phyloP scores from a whole-genome alignment of 2,797 vertebrate species.

The Choloepus didactylus region DNA sequence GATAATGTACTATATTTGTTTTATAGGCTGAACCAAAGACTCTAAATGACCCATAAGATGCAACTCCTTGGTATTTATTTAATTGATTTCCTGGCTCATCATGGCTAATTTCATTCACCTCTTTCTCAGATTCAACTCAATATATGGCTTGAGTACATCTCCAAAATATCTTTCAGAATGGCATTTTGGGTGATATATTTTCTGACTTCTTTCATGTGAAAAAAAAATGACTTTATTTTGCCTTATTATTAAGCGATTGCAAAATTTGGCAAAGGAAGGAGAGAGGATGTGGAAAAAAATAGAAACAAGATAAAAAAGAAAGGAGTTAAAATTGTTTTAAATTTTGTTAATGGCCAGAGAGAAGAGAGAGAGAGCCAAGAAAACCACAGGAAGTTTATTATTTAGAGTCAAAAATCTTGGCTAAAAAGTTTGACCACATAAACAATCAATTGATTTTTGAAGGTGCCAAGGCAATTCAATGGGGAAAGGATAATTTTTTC shows the following conservation, averaged over 20 bases:
- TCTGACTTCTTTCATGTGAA: not conserved
- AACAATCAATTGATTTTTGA: not conserved
- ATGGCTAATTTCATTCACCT: not conserved
- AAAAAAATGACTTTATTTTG: not conserved
- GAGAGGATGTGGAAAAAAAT: not conserved
- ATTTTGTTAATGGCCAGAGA: not conserved
- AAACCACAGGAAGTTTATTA: not conserved
- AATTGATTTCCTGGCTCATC: not conserved
- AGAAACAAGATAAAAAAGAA: not conserved
- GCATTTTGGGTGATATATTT: not conserved
- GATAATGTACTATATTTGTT: not conserved
- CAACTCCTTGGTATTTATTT: not conserved
- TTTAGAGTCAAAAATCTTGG: not conserved
- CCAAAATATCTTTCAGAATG: not conserved
- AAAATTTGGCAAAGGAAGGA: not conserved
- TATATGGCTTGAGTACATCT: not conserved
- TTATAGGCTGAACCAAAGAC: not conserved
- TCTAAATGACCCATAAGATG: not conserved
- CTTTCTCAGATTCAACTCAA: not conserved
- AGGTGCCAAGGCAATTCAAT: not conserved
- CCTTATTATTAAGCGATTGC: not conserved
- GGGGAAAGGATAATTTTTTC: not conserved
- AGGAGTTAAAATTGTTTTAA: not conserved
- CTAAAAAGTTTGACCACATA: not conserved
- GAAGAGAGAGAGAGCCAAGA: not conserved